phyloP scores from a whole-genome alignment of 2,113 vertebrate species.

The Cyanistes caeruleus region DNA sequence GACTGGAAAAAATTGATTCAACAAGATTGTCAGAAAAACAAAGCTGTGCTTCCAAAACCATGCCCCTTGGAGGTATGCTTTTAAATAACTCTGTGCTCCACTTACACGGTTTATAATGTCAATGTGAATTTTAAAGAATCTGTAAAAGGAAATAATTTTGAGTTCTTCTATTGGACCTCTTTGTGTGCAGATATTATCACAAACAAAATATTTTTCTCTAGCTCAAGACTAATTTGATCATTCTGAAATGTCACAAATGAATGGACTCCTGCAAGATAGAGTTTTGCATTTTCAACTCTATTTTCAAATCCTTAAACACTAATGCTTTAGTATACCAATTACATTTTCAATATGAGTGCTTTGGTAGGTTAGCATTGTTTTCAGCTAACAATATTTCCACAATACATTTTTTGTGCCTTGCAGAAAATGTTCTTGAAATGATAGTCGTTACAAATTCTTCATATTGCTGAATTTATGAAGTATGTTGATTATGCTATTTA shows the following conservation, averaged over 20 bases:
- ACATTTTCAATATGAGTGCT: background rate
- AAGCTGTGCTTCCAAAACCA: background rate
- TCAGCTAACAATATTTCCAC: background rate
- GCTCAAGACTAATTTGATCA: background rate
- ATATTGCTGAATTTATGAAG: background rate
- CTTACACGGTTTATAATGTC: background rate
- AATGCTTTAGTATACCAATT: background rate
- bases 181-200: background rate
- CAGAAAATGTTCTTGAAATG: background rate
- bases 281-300: background rate
- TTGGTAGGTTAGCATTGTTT: background rate
- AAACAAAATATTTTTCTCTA: background rate
- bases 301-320: background rate
- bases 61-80: background rate
- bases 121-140: background rate
- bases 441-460: background rate
- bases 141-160: background rate
- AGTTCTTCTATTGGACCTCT: background rate
- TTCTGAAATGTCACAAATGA: background rate
- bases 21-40: background rate
- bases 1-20: background rate
- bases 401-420: background rate
- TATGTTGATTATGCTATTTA: background rate
- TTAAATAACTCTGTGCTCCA: background rate
- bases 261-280: background rate